Evolutionary conservation across 2,113 vertebrate species (phyloP).

Genomic region (Gymnobelideus leadbeateri): DNA sequence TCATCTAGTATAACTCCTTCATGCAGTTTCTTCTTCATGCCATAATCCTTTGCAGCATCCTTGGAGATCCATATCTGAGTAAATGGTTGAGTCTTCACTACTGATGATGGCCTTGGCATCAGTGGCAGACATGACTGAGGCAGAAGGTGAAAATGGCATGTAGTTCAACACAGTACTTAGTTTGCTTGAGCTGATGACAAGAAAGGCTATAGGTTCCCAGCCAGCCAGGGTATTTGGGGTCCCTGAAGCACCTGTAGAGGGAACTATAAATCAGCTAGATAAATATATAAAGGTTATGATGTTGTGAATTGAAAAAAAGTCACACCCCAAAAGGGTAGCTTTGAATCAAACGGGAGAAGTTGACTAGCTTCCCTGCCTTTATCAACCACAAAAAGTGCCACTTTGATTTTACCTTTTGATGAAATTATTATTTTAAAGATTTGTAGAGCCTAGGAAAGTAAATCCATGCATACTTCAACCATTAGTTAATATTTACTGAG

Average conservation of each 20-base stretch:
- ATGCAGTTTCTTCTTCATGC: background rate
- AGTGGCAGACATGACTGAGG: background rate
- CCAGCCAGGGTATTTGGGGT: background rate
- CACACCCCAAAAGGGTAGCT: constrained; percentile 48
- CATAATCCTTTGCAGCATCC: background rate
- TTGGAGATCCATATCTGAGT: background rate
- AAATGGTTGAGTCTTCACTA: background rate
- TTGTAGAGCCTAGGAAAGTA: constrained; percentile 63
- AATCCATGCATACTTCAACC: constrained; percentile 69
- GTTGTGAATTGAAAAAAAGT: constrained; percentile 47
- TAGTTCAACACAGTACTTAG: background rate
- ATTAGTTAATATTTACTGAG: constrained; percentile 74
- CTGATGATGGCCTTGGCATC: background rate
- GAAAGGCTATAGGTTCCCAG: background rate
- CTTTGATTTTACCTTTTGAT: constrained; percentile 65
- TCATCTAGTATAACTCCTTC: background rate
- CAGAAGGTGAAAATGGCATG: background rate
- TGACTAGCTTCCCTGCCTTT: constrained; percentile 58
- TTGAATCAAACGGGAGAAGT: constrained; percentile 2
- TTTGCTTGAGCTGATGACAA: constrained; percentile 32
- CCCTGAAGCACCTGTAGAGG: constrained; percentile 31
- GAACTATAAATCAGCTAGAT: constrained; percentile 21
- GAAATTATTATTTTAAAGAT: constrained; percentile 72
- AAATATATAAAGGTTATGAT: constrained; percentile 29
- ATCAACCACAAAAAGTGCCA: constrained; percentile 55